Evolutionary conservation across 1,140 invertebrate genomes (phyloP), one percentile per base, ranked within the genome.

Genomic region (Chrysomallon squamiferum): DNA sequence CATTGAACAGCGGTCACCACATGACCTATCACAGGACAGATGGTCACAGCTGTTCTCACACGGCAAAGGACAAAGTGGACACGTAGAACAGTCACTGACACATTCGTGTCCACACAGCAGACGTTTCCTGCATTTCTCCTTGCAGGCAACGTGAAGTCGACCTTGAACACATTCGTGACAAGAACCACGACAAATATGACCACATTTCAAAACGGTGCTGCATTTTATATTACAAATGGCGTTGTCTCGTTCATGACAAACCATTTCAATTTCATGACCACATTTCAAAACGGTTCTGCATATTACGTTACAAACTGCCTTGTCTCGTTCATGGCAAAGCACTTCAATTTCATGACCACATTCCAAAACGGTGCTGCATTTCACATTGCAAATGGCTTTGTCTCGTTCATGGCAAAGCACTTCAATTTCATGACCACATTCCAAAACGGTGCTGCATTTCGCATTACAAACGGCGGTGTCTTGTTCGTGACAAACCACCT

Each of bases 361-460:
- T 30, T 85, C 72, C 9, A 86, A 66, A 29, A 69, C 72, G 49
- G 75, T 66, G 18, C 69, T 70, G 45, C 84, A 86, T 30, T 64
- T 64, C 50, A 76, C 43, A 6, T 27, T 41, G 69, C 86, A 87
- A 6, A 72, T 59, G 30, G 63, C n/a, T 79, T 92, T 91, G 54
- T 92, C 78, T 20, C 90, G 85, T 22, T 89, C 89, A 74, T 89
- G 78, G 75, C 91, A 92, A 72, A 68, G 41, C 2, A 65, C 65
- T 54, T 75, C 76, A 13, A 67, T 72, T 50, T 76, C 79, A 11
- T 11, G 35, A 62, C 79, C 78, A 3, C 33, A 35, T 62, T 75
- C 73, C 18, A 58, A 71, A 68, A 74, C 76, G 1, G 45, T 62
- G 29, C 73, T 43, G 27, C 49, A 45, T 52, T 47, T 45, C 3